Evolutionary conservation across 2,888 invertebrate species (phyloP).

Genomic region (Colostygia pectinataria): DNA sequence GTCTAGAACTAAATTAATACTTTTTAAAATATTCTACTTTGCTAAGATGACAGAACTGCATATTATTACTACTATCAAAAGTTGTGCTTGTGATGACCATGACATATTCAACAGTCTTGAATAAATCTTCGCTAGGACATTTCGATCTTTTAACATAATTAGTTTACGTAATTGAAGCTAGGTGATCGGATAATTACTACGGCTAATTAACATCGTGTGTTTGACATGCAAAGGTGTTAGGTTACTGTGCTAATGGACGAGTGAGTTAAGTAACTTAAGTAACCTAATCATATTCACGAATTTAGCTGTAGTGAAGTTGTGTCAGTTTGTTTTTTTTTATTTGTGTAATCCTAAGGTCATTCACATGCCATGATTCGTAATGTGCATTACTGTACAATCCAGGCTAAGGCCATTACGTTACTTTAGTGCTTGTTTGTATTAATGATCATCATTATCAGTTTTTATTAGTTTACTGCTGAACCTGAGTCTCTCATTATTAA

Average conservation of each 20-base stretch:
- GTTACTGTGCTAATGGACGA: slow-evolving; percentile 32
- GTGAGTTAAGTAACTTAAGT: slow-evolving; percentile 17
- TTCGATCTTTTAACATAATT: slow-evolving; percentile 10
- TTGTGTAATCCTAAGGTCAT: slow-evolving; percentile 1
- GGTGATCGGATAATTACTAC: slow-evolving; percentile 29
- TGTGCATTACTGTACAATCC: neutral
- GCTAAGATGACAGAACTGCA: slow-evolving; percentile 9
- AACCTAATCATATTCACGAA: slow-evolving; percentile 25
- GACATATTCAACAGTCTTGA: slow-evolving; percentile 12
- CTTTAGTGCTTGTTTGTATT: too few relatives aligned
- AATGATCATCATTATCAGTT: too few relatives aligned
- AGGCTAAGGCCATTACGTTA: neutral
- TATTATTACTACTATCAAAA: slow-evolving; percentile 8
- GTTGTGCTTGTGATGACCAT: slow-evolving; percentile 14
- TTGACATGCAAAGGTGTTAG: slow-evolving; percentile 28
- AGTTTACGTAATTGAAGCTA: slow-evolving; percentile 10
- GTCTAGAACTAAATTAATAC: too few relatives aligned
- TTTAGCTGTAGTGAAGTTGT: neutral
- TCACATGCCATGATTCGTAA: neutral
- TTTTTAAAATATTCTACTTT: slow-evolving; percentile 9
- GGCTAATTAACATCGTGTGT: slow-evolving; percentile 25
- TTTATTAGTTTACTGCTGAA: too few relatives aligned
- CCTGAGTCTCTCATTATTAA: too few relatives aligned
- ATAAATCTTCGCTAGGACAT: slow-evolving; percentile 9
- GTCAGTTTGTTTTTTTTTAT: neutral